phyloP scores from a whole-genome alignment of 2,888 invertebrate species.

The Aphidoletes aphidimyza region DNA sequence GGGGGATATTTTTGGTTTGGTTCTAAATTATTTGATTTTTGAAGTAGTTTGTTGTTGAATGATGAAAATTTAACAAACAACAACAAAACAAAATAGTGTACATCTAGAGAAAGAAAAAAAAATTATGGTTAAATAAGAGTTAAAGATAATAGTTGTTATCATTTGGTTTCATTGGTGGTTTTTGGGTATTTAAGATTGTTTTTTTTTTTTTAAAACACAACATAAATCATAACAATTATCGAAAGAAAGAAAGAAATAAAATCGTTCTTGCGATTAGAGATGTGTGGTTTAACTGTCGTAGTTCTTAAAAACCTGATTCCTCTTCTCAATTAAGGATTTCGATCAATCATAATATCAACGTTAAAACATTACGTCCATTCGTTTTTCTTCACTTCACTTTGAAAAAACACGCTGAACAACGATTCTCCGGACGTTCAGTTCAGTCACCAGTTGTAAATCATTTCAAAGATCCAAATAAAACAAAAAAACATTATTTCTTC shows the following conservation, averaged over 20 bases:
- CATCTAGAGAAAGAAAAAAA: neutral
- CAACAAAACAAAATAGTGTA: conserved; percentile 27
- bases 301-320: neutral
- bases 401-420: no score
- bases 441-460: conserved; percentile 46
- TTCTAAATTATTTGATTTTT: neutral
- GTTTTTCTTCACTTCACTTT: neutral
- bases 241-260: neutral
- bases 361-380: neutral
- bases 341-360: neutral
- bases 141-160: conserved; percentile 25
- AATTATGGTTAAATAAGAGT: conserved; percentile 2
- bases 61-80: conserved; percentile 44
- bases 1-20: no score
- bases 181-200: no score
- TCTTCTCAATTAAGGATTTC: conserved; percentile 32
- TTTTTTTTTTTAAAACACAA: conserved; percentile 39
- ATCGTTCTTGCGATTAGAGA: no score
- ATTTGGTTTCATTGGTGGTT: neutral
- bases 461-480: neutral
- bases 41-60: conserved; percentile 16
- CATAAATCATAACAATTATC: conserved; percentile 44
- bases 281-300: neutral
- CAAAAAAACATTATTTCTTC: neutral
- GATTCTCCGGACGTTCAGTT: neutral